Percentiles rank a stretch among this genome's conserved stretches.
These are phyloP conservation scores for Rotaria sp. DNA, from an alignment of 2,888 invertebrate genomes.

Conservation along the genomic window DNA sequence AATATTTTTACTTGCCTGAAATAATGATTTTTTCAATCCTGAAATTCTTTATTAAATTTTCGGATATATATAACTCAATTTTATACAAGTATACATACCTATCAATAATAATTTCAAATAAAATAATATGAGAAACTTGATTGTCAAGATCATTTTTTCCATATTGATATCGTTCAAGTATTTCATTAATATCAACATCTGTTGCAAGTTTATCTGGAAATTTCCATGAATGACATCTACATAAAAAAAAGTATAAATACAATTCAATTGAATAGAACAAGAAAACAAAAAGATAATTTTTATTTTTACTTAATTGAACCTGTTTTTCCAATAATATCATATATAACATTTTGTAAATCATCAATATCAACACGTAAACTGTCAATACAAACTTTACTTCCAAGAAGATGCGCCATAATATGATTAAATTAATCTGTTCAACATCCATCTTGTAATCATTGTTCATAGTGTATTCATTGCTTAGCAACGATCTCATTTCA, in stretches of 20 bases:
- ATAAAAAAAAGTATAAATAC: neutral
- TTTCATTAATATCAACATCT: slow-evolving; percentile 51
- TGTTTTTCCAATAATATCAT: slow-evolving; percentile 48
- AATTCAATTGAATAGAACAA: neutral
- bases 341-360: slow-evolving; percentile 51
- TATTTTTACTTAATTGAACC: slow-evolving; percentile 46
- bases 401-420: slow-evolving; percentile 49
- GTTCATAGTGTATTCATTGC: neutral
- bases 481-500: neutral
- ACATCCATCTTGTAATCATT: neutral
- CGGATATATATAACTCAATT: no score
- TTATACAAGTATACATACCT: slow-evolving; percentile 45
- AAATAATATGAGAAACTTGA: slow-evolving; percentile 53
- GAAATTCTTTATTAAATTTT: no score
- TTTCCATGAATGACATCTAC: slow-evolving; percentile 53
- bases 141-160: slow-evolving; percentile 47
- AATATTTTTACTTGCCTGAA: neutral
- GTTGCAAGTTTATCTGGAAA: slow-evolving; percentile 52
- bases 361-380: slow-evolving; percentile 51
- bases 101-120: slow-evolving; percentile 55
- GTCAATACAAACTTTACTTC: slow-evolving; percentile 50
- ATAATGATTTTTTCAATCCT: no score
- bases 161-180: slow-evolving; percentile 50
- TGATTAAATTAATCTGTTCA: neutral
- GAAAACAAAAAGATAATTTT: no score